Conservation (phyloP, 2,113 vertebrate species). For the Grantiella picta region DNA sequence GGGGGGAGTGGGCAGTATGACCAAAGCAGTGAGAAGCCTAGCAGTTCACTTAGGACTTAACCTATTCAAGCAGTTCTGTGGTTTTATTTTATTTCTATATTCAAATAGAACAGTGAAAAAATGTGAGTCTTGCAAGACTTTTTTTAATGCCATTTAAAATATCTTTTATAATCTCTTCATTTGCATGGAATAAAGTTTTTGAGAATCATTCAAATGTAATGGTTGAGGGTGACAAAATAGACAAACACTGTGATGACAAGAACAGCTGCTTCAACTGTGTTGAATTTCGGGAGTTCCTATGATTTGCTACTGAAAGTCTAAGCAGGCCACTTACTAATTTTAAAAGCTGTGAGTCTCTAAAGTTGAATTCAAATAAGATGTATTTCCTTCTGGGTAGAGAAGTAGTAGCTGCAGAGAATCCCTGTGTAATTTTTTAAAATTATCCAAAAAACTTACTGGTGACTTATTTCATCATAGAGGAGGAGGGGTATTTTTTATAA, state of each 20-base stretch:
- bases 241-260: background rate
- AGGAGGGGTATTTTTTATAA: background rate
- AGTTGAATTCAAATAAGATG: background rate
- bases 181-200: background rate
- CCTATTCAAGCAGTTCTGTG: background rate
- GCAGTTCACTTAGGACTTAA: background rate
- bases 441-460: background rate
- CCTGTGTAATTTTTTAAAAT: background rate
- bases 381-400: background rate
- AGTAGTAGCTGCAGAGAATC: background rate
- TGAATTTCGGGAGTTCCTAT: background rate
- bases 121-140: background rate
- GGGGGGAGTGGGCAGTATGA: fast-evolving
- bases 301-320: background rate
- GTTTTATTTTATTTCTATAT: background rate
- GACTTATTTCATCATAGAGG: background rate
- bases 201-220: background rate
- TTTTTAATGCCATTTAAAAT: background rate
- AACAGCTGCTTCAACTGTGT: background rate
- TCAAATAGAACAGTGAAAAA: background rate
- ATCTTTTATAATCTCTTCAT: background rate
- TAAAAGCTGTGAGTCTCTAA: background rate
- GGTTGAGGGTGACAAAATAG: background rate
- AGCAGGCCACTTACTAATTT: background rate
- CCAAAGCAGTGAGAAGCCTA: background rate